phyloP scores from a whole-genome alignment of 1,140 invertebrate genomes.

The Aplysia californica region DNA sequence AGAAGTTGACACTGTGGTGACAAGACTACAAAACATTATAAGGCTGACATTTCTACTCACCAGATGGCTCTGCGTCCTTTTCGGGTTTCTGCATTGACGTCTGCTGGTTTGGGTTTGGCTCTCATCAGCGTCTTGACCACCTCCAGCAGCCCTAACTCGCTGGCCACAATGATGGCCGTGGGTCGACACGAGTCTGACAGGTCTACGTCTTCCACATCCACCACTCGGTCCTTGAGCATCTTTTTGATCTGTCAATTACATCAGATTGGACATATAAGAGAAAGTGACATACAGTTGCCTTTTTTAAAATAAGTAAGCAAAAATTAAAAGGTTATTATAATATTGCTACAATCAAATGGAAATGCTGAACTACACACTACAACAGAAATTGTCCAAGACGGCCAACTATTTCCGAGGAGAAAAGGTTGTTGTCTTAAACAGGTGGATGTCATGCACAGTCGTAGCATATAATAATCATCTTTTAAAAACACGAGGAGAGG shows the following conservation, averaged over 20 bases:
- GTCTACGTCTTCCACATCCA: constrained; percentile 47
- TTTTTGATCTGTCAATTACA: constrained; percentile 14
- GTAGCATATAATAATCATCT: too few species aligned
- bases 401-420: too few species aligned
- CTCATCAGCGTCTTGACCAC: constrained; percentile 50
- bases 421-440: too few species aligned
- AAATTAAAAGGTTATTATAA: neutral
- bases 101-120: constrained; percentile 44
- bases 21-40: neutral
- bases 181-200: constrained; percentile 40
- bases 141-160: constrained; percentile 46
- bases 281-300: neutral
- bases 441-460: too few species aligned
- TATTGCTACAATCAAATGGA: neutral
- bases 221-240: constrained; percentile 33
- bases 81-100: constrained; percentile 54
- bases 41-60: constrained; percentile 29
- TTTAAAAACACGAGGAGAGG: too few species aligned
- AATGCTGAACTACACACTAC: too few species aligned
- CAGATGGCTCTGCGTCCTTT: constrained; percentile 53
- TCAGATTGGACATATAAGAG: neutral
- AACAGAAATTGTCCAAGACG: too few species aligned
- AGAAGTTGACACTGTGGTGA: neutral
- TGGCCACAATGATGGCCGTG: constrained; percentile 50
- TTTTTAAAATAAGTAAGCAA: neutral